Conservation (phyloP, 2,888 invertebrate genomes). For the Thera britannica region DNA sequence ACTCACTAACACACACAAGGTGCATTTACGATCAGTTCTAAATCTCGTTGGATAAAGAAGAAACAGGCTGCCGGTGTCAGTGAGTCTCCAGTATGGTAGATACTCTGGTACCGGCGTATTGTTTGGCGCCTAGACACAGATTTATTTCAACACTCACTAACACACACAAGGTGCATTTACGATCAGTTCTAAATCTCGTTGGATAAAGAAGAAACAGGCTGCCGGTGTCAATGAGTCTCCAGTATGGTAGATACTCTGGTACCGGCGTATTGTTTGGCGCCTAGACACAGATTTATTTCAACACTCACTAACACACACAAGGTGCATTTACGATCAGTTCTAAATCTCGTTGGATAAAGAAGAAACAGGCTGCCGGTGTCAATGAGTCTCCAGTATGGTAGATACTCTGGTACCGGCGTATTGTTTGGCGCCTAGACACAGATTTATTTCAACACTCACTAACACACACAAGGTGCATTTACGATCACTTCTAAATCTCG, state of each 20-base stretch:
- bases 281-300: neutral
- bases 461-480: neutral
- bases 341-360: neutral
- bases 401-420: slow-evolving; percentile 87
- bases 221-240: slow-evolving; percentile 75
- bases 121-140: too few relatives aligned
- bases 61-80: slow-evolving; percentile 52
- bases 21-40: neutral
- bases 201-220: neutral
- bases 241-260: slow-evolving; percentile 87
- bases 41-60: neutral
- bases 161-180: neutral
- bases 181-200: neutral
- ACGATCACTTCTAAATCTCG: neutral
- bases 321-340: neutral
- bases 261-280: slow-evolving; percentile 80
- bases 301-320: neutral
- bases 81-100: slow-evolving; percentile 87
- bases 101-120: slow-evolving; percentile 87
- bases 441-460: neutral
- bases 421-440: slow-evolving; percentile 44
- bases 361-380: slow-evolving; percentile 40
- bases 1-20: neutral
- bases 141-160: neutral
- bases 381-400: slow-evolving; percentile 86